Conservation (phyloP, 1,140 invertebrate genomes). For the Ceratosolen solmsi region DNA sequence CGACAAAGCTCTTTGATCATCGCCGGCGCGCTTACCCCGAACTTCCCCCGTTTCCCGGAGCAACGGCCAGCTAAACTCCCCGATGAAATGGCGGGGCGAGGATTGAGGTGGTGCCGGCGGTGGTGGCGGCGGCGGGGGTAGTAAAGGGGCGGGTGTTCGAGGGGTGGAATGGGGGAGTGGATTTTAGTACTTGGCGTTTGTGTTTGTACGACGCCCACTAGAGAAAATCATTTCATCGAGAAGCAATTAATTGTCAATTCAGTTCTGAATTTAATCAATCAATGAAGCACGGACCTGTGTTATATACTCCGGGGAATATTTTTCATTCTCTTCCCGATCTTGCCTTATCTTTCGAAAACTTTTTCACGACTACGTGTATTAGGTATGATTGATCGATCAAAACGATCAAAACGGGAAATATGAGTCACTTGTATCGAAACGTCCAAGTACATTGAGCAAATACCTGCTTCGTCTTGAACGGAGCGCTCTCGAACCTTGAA, state of each 20-base stretch:
- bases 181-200: constrained; percentile 43
- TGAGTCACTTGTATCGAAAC: too few relatives aligned
- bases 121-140: background rate
- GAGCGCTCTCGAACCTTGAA: too few relatives aligned
- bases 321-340: background rate
- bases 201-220: constrained; percentile 25
- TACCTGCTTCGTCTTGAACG: background rate
- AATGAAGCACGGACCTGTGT: background rate
- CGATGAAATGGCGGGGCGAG: constrained; percentile 18
- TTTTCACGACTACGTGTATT: background rate
- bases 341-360: background rate
- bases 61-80: constrained; percentile 40
- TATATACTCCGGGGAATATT: background rate
- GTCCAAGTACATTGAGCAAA: background rate
- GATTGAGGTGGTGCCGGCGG: background rate
- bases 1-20: constrained; percentile 44
- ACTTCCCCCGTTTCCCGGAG: constrained; percentile 41
- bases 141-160: too few relatives aligned
- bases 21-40: background rate
- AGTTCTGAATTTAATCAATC: constrained; percentile 36
- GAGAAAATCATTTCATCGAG: constrained; percentile 38
- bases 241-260: constrained; percentile 49
- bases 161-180: background rate
- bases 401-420: too few relatives aligned
- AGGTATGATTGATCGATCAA: constrained; percentile 18